Percentiles rank a stretch among this genome's conserved stretches.
Conservation (phyloP, 2,888 invertebrate species). For the Drosophila sordidapex region DNA sequence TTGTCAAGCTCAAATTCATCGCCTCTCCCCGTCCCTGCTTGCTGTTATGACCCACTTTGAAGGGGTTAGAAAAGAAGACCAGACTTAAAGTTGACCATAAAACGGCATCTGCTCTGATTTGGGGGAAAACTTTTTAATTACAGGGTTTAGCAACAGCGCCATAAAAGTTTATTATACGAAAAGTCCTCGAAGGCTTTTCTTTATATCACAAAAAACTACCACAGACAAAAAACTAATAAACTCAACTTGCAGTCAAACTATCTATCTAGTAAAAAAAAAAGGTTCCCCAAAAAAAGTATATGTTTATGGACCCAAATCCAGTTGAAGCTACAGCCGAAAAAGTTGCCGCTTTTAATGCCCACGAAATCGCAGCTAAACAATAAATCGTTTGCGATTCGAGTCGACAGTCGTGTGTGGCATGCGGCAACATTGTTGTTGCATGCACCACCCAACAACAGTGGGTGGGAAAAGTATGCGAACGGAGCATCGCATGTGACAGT, state of each 20-base stretch:
- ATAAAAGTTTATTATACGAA: slow-evolving; percentile 77
- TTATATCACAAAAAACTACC: slow-evolving; percentile 10
- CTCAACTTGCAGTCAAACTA: slow-evolving; percentile 51
- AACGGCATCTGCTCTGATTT: slow-evolving; percentile 42
- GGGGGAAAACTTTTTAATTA: slow-evolving; percentile 75
- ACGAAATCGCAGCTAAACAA: slow-evolving; percentile 34
- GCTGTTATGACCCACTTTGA: slow-evolving; percentile 46
- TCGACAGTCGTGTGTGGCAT: slow-evolving; percentile 14
- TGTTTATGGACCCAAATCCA: slow-evolving; percentile 49
- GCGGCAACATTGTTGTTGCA: slow-evolving; percentile 49
- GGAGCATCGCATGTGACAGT: slow-evolving; percentile 36
- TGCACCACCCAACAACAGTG: slow-evolving; percentile 17
- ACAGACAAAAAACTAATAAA: slow-evolving; percentile 61
- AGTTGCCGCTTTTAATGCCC: slow-evolving; percentile 54
- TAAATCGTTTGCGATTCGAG: slow-evolving; percentile 52
- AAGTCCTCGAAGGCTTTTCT: slow-evolving; percentile 19
- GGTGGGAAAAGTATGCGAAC: slow-evolving; percentile 6
- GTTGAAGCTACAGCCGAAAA: slow-evolving; percentile 54
- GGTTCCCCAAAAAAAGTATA: background rate
- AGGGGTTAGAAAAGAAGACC: background rate
- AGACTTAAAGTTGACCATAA: slow-evolving; percentile 36
- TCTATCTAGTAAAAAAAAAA: slow-evolving; percentile 26
- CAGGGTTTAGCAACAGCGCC: slow-evolving; percentile 70
- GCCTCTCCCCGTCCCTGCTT: background rate
- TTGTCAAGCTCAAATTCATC: background rate